Percentiles rank a stretch among this genome's conserved stretches.
phyloP scores from a whole-genome alignment of 2,113 vertebrate species.

The Panthera leo region DNA sequence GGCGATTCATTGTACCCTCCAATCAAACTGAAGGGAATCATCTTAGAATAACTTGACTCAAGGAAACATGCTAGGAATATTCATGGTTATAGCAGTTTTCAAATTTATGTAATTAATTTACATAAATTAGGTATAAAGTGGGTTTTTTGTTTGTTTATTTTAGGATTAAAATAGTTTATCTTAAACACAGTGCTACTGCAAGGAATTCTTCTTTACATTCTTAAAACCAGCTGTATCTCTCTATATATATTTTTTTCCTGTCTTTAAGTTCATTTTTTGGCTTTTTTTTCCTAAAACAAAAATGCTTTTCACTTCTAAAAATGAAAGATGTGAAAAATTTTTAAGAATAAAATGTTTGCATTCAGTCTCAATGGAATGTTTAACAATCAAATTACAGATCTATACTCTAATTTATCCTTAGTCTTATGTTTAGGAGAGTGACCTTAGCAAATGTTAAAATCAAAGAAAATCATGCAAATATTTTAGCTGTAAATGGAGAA shows the following conservation, averaged over 20 bases:
- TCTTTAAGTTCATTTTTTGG: background rate
- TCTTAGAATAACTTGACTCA: background rate
- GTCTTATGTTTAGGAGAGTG: background rate
- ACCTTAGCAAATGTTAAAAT: background rate
- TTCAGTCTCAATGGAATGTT: background rate
- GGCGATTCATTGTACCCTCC: background rate
- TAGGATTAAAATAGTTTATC: constrained; percentile 44
- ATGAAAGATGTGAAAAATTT: background rate
- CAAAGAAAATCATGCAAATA: background rate
- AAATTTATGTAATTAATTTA: background rate
- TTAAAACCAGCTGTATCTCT: background rate
- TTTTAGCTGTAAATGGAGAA: background rate
- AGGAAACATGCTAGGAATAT: background rate
- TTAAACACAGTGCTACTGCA: background rate
- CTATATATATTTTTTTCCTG: background rate
- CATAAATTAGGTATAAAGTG: background rate
- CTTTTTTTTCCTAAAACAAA: background rate
- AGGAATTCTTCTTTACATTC: background rate
- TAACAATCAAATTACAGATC: background rate
- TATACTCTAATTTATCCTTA: background rate
- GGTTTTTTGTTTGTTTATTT: constrained; percentile 10
- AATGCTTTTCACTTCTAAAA: background rate
- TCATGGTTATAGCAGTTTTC: background rate
- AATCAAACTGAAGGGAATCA: constrained; percentile 24
- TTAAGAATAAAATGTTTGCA: background rate